Percentiles rank a stretch among this genome's conserved stretches.
These are phyloP conservation scores for Protomyctophum bolini DNA, from an alignment of 2,113 vertebrate species.

Conservation along the genomic window DNA sequence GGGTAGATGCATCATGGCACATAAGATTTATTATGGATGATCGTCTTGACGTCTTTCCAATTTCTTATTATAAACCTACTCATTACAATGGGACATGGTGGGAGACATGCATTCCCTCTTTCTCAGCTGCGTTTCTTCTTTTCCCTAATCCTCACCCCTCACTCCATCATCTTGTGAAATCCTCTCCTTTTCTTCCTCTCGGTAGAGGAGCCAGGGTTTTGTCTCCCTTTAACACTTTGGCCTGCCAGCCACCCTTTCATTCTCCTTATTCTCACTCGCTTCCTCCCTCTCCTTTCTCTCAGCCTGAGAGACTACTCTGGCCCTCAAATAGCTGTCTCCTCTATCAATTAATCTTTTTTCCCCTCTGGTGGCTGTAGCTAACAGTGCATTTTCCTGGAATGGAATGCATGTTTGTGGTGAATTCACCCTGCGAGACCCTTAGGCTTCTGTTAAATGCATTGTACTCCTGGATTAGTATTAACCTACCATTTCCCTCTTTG, in stretches of 20 bases:
- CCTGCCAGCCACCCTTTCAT: conserved; percentile 64
- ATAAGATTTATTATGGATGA: conserved; percentile 39
- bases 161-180: conserved; percentile 73
- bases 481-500: conserved; percentile 32
- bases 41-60: conserved; percentile 31
- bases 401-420: conserved; percentile 66
- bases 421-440: conserved; percentile 56
- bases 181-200: conserved; percentile 66
- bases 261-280: conserved; percentile 22
- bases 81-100: conserved; percentile 59
- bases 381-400: conserved; percentile 46
- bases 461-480: conserved; percentile 46
- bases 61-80: conserved; percentile 57
- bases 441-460: conserved; percentile 58
- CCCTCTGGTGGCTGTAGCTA: conserved; percentile 24
- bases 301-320: conserved; percentile 16
- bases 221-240: conserved; percentile 65
- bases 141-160: conserved; percentile 62
- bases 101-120: conserved; percentile 52
- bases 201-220: conserved; percentile 67
- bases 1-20: conserved; percentile 35
- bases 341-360: conserved; percentile 62
- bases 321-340: conserved; percentile 54
- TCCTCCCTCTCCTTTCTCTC: conserved; percentile 24
- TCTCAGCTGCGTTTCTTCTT: conserved; percentile 61